A percentile compares a stretch with the other conserved stretches of the same genome.
phyloP scores from a whole-genome alignment of 2,888 invertebrate genomes.

The Metopia argyrocephala region DNA sequence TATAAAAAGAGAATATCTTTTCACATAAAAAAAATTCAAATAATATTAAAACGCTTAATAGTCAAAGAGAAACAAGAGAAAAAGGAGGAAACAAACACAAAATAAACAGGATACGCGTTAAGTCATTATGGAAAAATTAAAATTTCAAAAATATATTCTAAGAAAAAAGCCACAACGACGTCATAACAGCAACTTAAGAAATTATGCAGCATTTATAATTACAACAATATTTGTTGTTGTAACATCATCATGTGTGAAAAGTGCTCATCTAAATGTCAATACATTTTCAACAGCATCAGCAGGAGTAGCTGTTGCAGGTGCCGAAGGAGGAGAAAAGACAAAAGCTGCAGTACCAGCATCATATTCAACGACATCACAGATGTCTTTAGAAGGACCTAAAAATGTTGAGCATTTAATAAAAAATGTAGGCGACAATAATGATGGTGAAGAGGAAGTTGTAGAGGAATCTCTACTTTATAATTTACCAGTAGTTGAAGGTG shows the following conservation, averaged over 20 bases:
- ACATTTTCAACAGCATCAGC: constrained; percentile 43
- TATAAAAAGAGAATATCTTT: background rate
- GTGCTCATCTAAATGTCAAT: constrained; percentile 70
- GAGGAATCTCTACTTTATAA: constrained; percentile 47
- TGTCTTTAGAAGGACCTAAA: constrained; percentile 34
- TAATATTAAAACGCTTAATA: background rate
- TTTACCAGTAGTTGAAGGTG: constrained; percentile 48
- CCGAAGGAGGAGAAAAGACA: constrained; percentile 54
- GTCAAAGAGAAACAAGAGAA: background rate
- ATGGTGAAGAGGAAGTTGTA: constrained; percentile 44
- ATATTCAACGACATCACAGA: constrained; percentile 56
- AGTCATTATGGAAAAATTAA: constrained; percentile 57
- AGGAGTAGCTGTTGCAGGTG: constrained; percentile 23
- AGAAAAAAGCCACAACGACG: constrained; percentile 46
- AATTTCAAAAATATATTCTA: constrained; percentile 64
- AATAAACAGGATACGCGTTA: background rate
- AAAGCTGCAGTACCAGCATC: constrained; percentile 58
- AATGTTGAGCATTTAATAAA: constrained; percentile 42
- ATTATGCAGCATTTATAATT: constrained; percentile 71
- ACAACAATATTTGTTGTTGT: constrained; percentile 72
- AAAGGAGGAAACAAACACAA: background rate
- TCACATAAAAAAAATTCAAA: background rate
- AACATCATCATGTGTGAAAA: constrained; percentile 73
- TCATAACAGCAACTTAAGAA: constrained; percentile 67
- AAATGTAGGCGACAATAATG: constrained; percentile 14